A percentile compares a stretch with the other conserved stretches of the same genome.
Conservation (phyloP, 2,888 invertebrate genomes). For the Scaptomyza flava region DNA sequence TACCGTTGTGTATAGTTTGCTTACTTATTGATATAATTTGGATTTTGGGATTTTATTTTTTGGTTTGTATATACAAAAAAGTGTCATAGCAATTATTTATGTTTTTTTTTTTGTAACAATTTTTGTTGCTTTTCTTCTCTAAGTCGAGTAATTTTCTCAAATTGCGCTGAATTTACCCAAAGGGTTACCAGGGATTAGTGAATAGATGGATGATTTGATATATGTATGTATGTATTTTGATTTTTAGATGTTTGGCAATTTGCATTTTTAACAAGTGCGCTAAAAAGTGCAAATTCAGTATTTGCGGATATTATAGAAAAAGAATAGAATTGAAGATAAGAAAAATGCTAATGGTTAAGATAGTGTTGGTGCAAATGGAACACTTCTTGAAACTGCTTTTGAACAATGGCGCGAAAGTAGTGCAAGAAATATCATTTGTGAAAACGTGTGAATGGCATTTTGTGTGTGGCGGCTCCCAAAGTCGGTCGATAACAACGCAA, state of each 20-base stretch:
- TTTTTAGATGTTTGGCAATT: conserved; percentile 54
- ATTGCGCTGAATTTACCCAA: conserved; percentile 21
- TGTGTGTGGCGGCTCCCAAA: conserved; percentile 30
- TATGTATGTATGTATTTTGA: neutral
- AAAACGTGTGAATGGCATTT: neutral
- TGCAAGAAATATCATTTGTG: conserved; percentile 80
- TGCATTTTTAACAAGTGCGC: conserved; percentile 84
- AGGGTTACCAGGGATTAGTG: conserved; percentile 16
- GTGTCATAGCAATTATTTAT: conserved; percentile 15
- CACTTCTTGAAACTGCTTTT: conserved; percentile 75
- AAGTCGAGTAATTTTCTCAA: conserved; percentile 10
- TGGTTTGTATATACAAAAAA: conserved; percentile 65
- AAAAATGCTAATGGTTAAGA: conserved; percentile 8
- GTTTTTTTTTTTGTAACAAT: conserved; percentile 61
- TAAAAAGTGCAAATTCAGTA: conserved; percentile 82
- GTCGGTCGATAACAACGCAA: conserved; percentile 29
- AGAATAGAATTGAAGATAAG: neutral
- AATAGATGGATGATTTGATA: conserved; percentile 3
- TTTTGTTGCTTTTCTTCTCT: conserved; percentile 51
- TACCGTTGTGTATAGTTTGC: conserved; percentile 47
- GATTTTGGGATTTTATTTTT: conserved; percentile 35
- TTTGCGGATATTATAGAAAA: conserved; percentile 2
- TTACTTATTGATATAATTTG: conserved; percentile 61
- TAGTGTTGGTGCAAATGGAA: conserved; percentile 68
- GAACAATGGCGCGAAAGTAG: conserved; percentile 75